A percentile compares a stretch with the other conserved stretches of the same genome.
Conservation (phyloP, 2,888 invertebrate species). For the Caenorhabditis virilis region DNA sequence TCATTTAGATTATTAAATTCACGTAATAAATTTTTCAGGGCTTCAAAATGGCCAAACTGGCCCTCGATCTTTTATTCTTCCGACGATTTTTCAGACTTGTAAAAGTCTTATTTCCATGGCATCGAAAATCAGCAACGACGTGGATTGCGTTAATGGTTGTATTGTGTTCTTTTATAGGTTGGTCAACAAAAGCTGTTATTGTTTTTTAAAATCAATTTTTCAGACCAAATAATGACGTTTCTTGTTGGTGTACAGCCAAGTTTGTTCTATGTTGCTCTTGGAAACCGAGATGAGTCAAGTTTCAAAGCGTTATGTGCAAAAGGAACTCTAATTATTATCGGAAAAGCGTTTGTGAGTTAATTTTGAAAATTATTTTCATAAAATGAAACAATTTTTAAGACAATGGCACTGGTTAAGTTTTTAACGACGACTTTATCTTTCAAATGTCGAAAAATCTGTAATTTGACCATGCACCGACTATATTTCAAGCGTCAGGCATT, state of each 20-base stretch:
- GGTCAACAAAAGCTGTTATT: too few species aligned
- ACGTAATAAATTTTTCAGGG: neutral
- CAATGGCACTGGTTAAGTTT: constrained; percentile 71
- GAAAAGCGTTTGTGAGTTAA: constrained; percentile 62
- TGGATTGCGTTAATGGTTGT: constrained; percentile 69
- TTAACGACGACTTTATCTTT: constrained; percentile 71
- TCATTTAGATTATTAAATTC: neutral
- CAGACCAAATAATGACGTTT: constrained; percentile 73
- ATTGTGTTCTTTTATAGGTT: constrained; percentile 68
- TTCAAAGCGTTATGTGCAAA: constrained; percentile 69
- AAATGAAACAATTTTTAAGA: constrained; percentile 68
- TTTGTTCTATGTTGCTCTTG: constrained; percentile 72
- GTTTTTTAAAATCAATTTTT: constrained; percentile 1
- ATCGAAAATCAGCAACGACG: constrained; percentile 63
- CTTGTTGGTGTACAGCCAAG: constrained; percentile 73
- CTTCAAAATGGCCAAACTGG: constrained; percentile 59
- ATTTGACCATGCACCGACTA: constrained; percentile 70
- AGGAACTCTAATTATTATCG: constrained; percentile 68
- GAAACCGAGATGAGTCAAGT: constrained; percentile 66
- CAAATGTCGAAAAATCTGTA: constrained; percentile 71
- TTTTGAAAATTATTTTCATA: constrained; percentile 46
- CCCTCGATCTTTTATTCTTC: constrained; percentile 69
- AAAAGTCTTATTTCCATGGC: constrained; percentile 69
- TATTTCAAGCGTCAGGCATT: constrained; percentile 73
- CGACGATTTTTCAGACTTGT: constrained; percentile 69